These are phyloP conservation scores for Megalurothrips usitatus DNA, from an alignment of 2,888 invertebrate genomes.

Conservation along the genomic window DNA sequence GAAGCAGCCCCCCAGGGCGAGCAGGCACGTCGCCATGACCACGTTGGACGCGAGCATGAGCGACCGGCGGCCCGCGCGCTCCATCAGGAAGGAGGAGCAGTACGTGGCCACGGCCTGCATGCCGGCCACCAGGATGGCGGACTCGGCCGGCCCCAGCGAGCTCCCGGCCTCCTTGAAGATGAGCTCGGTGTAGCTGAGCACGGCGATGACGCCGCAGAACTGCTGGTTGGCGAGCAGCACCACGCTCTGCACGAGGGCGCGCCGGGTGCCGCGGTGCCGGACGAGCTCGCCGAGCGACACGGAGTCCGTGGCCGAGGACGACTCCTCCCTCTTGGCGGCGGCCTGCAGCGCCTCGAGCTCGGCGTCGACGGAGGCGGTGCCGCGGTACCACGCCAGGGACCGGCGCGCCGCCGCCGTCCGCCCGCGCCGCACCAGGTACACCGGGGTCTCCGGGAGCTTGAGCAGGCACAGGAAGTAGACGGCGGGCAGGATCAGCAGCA, in stretches of 20 bases:
- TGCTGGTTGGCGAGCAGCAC: constrained; percentile 48
- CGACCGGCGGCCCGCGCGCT: constrained; percentile 56
- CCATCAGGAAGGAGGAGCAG: constrained; percentile 51
- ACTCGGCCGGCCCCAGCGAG: constrained; percentile 49
- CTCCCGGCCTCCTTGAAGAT: constrained; percentile 55
- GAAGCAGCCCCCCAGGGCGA: constrained; percentile 44
- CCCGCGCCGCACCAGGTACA: constrained; percentile 49
- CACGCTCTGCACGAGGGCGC: constrained; percentile 45
- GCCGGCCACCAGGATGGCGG: constrained; percentile 57
- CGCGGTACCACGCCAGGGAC: constrained; percentile 41
- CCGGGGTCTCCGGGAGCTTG: constrained; percentile 58
- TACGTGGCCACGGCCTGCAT: constrained; percentile 53
- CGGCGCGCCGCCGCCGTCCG: constrained; percentile 48
- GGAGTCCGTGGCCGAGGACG: constrained; percentile 34
- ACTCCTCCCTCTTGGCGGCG: constrained; percentile 32
- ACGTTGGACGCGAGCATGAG: constrained; percentile 49
- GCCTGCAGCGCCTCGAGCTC: constrained; percentile 7
- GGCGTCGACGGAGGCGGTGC: constrained; percentile 36
- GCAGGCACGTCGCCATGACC: constrained; percentile 44
- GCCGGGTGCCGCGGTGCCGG: constrained; percentile 44
- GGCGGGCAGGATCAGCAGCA: constrained; percentile 50
- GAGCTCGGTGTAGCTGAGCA: constrained; percentile 51
- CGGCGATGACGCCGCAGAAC: constrained; percentile 43
- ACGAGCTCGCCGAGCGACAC: constrained; percentile 42
- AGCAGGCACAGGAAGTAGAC: constrained; percentile 50